Conservation (phyloP, 23 tunicate species). For the Trididemnum nubilum region DNA sequence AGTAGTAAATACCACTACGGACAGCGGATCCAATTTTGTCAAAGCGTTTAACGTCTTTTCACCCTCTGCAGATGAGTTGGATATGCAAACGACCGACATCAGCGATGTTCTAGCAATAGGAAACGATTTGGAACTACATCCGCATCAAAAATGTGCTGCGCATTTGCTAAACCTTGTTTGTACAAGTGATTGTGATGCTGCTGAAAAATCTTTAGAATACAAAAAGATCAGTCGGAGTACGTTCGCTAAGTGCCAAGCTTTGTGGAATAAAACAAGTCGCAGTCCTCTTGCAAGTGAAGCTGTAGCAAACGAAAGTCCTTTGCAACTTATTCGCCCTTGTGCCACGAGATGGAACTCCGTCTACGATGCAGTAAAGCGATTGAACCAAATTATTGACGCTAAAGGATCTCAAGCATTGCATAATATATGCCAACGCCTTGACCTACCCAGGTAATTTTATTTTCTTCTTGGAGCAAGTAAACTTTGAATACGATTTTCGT, state of each 20-base stretch:
- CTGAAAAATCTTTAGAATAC: neutral
- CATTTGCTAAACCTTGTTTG: neutral
- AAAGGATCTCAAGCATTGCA: too few species aligned
- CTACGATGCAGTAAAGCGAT: conserved; percentile 2
- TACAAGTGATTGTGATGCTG: neutral
- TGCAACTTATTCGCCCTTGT: conserved; percentile 1
- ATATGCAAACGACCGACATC: neutral
- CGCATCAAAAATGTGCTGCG: conserved; percentile 2
- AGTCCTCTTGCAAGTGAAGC: conserved; percentile 2
- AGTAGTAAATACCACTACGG: conserved; percentile 1
- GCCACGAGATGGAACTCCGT: conserved; percentile 4
- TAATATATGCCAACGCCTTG: too few species aligned
- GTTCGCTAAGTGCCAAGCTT: conserved; percentile 2
- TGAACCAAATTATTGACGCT: too few species aligned
- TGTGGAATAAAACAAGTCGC: conserved; percentile 1
- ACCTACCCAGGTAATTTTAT: too few species aligned
- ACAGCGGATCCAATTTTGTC: neutral
- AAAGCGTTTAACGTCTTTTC: neutral
- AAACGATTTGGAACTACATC: neutral
- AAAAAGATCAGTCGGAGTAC: conserved; percentile 1
- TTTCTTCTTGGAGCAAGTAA: too few species aligned
- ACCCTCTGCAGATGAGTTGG: conserved; percentile 3
- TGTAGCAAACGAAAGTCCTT: neutral
- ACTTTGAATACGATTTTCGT: too few species aligned
- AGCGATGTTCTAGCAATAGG: conserved; percentile 1